phyloP scores from a whole-genome alignment of 2,888 invertebrate species.

The Drosophila incognita region DNA sequence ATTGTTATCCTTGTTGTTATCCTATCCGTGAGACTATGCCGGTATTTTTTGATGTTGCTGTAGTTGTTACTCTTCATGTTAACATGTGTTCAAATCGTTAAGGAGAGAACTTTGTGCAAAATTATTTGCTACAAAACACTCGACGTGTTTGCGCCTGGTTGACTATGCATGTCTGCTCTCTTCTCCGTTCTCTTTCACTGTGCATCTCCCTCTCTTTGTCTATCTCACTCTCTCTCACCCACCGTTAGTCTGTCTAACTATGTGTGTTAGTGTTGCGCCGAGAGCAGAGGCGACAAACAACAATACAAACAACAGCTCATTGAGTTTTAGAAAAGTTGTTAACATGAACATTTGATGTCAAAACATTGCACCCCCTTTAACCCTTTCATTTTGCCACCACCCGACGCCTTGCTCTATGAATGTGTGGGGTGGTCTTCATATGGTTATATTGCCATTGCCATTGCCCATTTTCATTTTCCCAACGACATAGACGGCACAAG shows the following conservation, averaged over 20 bases:
- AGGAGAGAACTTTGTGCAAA: slow-evolving; percentile 80
- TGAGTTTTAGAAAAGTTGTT: slow-evolving; percentile 79
- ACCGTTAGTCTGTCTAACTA: slow-evolving; percentile 13
- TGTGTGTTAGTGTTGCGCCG: slow-evolving; percentile 11
- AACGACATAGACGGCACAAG: slow-evolving; percentile 39
- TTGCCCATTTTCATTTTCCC: slow-evolving; percentile 47
- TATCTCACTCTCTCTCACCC: neutral
- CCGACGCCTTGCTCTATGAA: neutral
- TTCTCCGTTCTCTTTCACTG: neutral
- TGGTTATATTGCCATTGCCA: slow-evolving; percentile 53
- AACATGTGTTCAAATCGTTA: slow-evolving; percentile 79
- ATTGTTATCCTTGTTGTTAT: slow-evolving; percentile 72
- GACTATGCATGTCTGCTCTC: slow-evolving; percentile 31
- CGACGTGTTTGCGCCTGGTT: slow-evolving; percentile 79
- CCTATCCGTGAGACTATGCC: slow-evolving; percentile 25
- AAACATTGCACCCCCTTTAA: slow-evolving; percentile 54
- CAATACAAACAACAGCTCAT: slow-evolving; percentile 80
- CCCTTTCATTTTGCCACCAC: slow-evolving; percentile 38
- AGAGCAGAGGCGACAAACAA: slow-evolving; percentile 56
- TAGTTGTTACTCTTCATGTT: slow-evolving; percentile 76
- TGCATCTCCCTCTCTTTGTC: neutral
- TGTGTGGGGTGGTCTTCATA: neutral
- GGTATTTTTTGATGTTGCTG: slow-evolving; percentile 47
- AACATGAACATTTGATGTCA: slow-evolving; percentile 80
- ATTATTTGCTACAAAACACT: slow-evolving; percentile 80